phyloP scores from a whole-genome alignment of 2,113 vertebrate genomes.

The Macaca mulatta region DNA sequence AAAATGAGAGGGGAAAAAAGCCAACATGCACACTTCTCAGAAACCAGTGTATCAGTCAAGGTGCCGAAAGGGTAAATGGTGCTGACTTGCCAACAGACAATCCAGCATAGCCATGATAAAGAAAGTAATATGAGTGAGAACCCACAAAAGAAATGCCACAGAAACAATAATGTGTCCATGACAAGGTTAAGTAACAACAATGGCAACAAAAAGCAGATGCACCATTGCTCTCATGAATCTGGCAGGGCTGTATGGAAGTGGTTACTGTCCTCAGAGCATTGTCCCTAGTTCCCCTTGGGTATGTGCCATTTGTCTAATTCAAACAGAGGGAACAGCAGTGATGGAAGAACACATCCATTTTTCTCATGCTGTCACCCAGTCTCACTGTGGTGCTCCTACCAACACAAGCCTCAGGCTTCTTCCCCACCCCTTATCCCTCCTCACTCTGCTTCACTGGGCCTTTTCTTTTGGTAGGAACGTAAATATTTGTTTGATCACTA shows the following conservation, averaged over 20 bases:
- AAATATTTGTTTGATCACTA: constrained; percentile 5
- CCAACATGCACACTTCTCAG: background rate
- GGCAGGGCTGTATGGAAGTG: background rate
- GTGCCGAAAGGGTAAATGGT: background rate
- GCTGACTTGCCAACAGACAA: background rate
- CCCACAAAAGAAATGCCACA: background rate
- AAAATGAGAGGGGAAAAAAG: background rate
- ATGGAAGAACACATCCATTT: background rate
- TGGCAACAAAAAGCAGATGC: constrained; percentile 25
- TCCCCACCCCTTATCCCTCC: background rate
- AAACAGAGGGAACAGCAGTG: background rate
- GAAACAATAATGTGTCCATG: background rate
- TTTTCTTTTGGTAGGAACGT: constrained; percentile 38
- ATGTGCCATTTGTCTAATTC: constrained; percentile 1
- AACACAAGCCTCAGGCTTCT: background rate
- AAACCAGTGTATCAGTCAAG: background rate
- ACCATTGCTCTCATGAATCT: background rate
- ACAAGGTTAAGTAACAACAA: constrained; percentile 25
- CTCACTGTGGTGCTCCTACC: background rate
- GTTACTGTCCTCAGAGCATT: background rate
- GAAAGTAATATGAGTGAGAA: background rate
- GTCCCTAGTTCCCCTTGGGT: background rate
- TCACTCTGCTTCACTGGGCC: background rate
- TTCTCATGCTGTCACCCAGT: background rate
- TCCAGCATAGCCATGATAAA: background rate